Evolutionary conservation across 2,888 invertebrate genomes (phyloP), one percentile per base, ranked within the genome.

Genomic region (Seira ritae): DNA sequence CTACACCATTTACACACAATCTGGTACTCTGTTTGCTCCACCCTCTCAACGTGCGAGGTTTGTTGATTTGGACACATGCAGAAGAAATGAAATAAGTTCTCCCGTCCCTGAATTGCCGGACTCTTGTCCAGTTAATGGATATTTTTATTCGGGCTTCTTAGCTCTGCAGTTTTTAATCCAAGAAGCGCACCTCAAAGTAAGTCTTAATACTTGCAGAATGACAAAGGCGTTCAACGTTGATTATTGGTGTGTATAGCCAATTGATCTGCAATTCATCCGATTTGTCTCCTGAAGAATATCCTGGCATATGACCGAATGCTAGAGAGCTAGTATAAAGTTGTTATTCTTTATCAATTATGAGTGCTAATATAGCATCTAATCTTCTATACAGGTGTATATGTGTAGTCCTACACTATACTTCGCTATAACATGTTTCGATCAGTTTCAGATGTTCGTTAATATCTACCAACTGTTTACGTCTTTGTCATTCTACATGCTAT

Each of bases 121-220:
- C 84, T 93, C 93, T 6, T 95, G 95, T 90, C 95, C 95, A 0
- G 94, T 94, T 2, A 93, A 95, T 89, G 94, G 94, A 91, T 95
- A 95, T 90, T 94, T 94, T 90, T 94, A 93, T 90, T 94, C 95
- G 0, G 95, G 95, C n/a, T 95, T 95, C 90, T 90, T 95, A 85
- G 94, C 94, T 1, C 90, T 95, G 87, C 95, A 95, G 90, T 92
- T 94, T 20, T 91, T 95, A 19, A 92, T 95, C 69, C 95, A 95
- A 90, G 94, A 92, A 89, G 94, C 94, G 22, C 94, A 95, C 90
- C 94, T 95, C 86, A 93, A 93, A 92, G 94, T 95, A 90, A 89
- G 90, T n/a, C n/a, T n/a, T n/a, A n/a, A 84, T 68, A 23, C 17
- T 37, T n/a, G n/a, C n/a, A n/a, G n/a, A n/a, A n/a, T n/a, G n/a